Conservation (phyloP, 2,888 invertebrate species). For the Ophion slaviceki region DNA sequence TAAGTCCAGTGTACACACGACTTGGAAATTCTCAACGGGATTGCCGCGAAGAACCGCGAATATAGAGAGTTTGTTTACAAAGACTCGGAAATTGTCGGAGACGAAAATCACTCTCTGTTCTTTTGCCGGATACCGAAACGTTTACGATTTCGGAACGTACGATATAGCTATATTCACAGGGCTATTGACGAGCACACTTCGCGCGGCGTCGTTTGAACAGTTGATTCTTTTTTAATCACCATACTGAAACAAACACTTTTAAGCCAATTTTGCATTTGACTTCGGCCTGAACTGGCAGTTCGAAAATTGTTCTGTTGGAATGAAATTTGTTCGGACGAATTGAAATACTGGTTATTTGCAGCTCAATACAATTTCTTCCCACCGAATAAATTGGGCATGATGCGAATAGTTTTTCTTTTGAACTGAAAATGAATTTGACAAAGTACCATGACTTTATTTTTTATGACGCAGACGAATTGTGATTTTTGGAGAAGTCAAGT, state of each 20-base stretch:
- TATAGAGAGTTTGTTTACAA: constrained; percentile 47
- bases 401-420: no score
- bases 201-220: neutral
- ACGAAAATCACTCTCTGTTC: constrained; percentile 32
- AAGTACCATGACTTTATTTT: no score
- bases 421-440: no score
- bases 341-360: no score
- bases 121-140: neutral
- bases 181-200: neutral
- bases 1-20: constrained; percentile 21
- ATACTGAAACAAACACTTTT: neutral
- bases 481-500: no score
- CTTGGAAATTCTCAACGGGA: constrained; percentile 32
- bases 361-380: no score
- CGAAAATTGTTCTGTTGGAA: neutral
- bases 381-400: no score
- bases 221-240: neutral
- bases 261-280: neutral
- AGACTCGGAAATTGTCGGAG: constrained; percentile 35
- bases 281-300: neutral
- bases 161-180: neutral
- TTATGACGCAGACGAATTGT: no score
- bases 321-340: neutral
- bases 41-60: constrained; percentile 1
- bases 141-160: constrained; percentile 13